Evolutionary conservation across 2,113 vertebrate species (phyloP), one percentile per base, ranked within the genome.

Genomic region (Ramphastos sulfuratus): DNA sequence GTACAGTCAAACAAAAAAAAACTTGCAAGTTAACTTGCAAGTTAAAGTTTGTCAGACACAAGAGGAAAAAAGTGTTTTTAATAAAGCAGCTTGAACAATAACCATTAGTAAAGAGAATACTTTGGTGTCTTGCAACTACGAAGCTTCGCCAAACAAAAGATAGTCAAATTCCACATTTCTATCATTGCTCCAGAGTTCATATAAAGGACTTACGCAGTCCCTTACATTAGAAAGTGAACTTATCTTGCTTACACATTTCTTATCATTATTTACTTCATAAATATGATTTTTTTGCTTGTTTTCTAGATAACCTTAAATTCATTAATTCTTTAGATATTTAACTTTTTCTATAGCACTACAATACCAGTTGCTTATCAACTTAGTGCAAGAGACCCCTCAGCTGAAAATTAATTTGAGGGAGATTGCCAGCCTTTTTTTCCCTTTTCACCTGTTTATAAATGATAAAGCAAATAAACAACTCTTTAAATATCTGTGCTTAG

Each of bases 381-480:
- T 79, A 95, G 89, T 92, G 96, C 94, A 94, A 98, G 92, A 88
- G 77, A 96, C 87, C 77, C 65, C 86, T 96, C 94, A 74, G 77
- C 76, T 95, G 94, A 96, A 98, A 97, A 98, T 96, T 97, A 97
- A 97, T 98, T 97, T 97, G 75, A 95, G 82, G 70, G 71, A 96
- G 82, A 96, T 86, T 91, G 84, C 33, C 90, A 96, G 85, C 66
- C 89, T 96, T 76, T 96, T 95, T 96, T 96, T 82, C 84, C 65
- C 80, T 88, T 82, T 93, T 97, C 95, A 96, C 87, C 96, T 98
- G 97, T 97, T 97, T 97, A 92, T 96, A 97, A 97, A 97, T 92
- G 95, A 97, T 97, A 97, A 98, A 96, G 77, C 16, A 97, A 96
- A 96, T 96, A 97, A 97, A 96, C 87, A 97, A 89, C 86, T 77